Evolutionary conservation across 2,888 invertebrate species (phyloP), one percentile per base, ranked within the genome.

Genomic region (Tetanocera ferruginea): DNA sequence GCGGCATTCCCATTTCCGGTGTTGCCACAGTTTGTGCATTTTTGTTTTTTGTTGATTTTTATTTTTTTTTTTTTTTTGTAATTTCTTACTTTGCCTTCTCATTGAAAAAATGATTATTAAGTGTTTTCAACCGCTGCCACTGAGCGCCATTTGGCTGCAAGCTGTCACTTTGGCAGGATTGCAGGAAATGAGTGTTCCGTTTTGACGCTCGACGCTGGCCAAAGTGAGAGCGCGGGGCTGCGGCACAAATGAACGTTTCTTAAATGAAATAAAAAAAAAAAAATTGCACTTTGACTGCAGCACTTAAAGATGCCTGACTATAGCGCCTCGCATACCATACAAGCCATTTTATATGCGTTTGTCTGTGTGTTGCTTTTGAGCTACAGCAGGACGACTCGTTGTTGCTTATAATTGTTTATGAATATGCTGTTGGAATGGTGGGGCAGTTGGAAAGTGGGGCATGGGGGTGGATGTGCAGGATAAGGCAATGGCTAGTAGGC

Each of bases 121-220:
- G 75, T 75, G 67, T 75, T 75, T 67, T 55, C 52, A 34, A 67
- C 55, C 75, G 75, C 55, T 75, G 67, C 52, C 75, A 52, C 62
- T 43, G 49, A 25, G 37, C 60, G 28, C 25, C 55, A 67, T 67
- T 62, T 55, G 64, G 74, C 72, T 79, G 79, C 77, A 79, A 73
- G 76, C 79, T 81, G 82, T 82, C 80, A 81, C 67, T 79, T 81
- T 81, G 81, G 55, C 76, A 79, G 80, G 78, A 76, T 78, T 76
- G 80, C 76, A 76, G 83, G 83, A 83, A 83, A 83, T 83, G 81
- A 83, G 81, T 81, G 82, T 83, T 83, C 82, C 83, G 83, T 81
- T 82, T 82, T 80, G 81, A 79, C 81, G 66, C 72, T 72, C 28
- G 17, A 60, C 62, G 28, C 62, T 25, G 43, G 11, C 23, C 25